Percentiles rank a stretch among this genome's conserved stretches.
Evolutionary conservation across 53 echinoderm and acorn worm genomes (phyloP).

Genomic region (Temnopleurus reevesii): DNA sequence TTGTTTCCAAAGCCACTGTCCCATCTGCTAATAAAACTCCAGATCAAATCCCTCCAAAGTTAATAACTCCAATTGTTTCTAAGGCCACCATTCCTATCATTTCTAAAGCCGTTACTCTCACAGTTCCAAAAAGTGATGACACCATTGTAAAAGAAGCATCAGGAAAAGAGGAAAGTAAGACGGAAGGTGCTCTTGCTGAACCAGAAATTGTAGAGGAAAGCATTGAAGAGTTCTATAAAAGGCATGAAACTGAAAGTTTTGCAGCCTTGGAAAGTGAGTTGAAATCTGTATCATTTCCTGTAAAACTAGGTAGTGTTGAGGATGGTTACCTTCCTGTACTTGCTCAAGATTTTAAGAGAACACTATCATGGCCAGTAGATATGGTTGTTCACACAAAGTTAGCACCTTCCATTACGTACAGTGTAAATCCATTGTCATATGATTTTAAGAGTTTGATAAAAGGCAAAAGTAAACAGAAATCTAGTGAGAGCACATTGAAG

Average conservation of each 20-base stretch:
- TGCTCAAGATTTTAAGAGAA: constrained; percentile 75
- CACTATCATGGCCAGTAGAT: constrained; percentile 84
- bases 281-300: constrained; percentile 56
- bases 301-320: constrained; percentile 70
- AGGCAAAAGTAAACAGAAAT: constrained; percentile 31
- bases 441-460: constrained; percentile 76
- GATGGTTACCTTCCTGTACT: constrained; percentile 80
- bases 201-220: neutral
- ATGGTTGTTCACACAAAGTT: constrained; percentile 73
- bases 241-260: constrained; percentile 45
- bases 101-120: neutral
- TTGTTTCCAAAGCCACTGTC: neutral
- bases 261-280: constrained; percentile 29
- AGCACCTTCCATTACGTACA: constrained; percentile 73
- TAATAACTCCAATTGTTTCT: neutral
- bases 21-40: neutral
- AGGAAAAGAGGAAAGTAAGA: constrained; percentile 15
- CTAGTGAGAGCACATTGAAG: neutral
- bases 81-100: neutral
- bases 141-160: neutral
- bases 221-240: constrained; percentile 43
- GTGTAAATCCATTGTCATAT: constrained; percentile 91
- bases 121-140: neutral
- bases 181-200: neutral
- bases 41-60: neutral